Percentiles rank a stretch among this genome's conserved stretches.
These are phyloP conservation scores for Drosophila crucigera DNA, from an alignment of 2,888 invertebrate species.

Conservation along the genomic window DNA sequence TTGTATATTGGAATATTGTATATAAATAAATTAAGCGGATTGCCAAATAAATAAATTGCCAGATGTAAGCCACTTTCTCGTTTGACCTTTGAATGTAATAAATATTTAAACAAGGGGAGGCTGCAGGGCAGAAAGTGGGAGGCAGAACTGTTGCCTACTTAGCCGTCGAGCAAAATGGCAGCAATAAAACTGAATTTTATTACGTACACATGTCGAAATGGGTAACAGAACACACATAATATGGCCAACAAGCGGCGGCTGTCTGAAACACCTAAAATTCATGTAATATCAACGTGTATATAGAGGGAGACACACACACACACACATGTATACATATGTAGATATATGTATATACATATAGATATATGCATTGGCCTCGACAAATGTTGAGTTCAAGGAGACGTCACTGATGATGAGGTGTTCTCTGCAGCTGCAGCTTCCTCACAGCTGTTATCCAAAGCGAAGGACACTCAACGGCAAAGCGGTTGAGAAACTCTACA, in stretches of 20 bases:
- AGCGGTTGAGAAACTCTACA: constrained; percentile 34
- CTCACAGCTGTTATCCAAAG: constrained; percentile 63
- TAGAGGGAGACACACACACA: not conserved
- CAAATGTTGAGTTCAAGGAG: constrained; percentile 81
- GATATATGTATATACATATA: not conserved
- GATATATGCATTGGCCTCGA: constrained; percentile 61
- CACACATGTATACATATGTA: not conserved
- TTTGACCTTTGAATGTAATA: constrained; percentile 51
- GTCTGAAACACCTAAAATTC: constrained; percentile 46
- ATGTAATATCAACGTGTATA: constrained; percentile 29
- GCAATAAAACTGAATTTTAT: constrained; percentile 51
- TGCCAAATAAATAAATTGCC: constrained; percentile 10
- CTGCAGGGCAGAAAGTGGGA: not conserved
- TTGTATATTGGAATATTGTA: constrained; percentile 19
- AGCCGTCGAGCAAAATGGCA: constrained; percentile 1
- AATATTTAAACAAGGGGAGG: constrained; percentile 37
- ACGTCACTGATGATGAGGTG: constrained; percentile 67
- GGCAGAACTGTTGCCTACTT: constrained; percentile 59
- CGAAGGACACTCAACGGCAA: constrained; percentile 60
- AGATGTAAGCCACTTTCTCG: constrained; percentile 32
- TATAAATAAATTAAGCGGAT: constrained; percentile 4
- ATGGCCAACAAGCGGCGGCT: constrained; percentile 33
- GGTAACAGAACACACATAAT: constrained; percentile 39
- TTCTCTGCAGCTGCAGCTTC: constrained; percentile 56
- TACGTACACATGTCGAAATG: constrained; percentile 39